Evolutionary conservation across 2,888 invertebrate genomes (phyloP).

Genomic region (Muschampia staudingeri): DNA sequence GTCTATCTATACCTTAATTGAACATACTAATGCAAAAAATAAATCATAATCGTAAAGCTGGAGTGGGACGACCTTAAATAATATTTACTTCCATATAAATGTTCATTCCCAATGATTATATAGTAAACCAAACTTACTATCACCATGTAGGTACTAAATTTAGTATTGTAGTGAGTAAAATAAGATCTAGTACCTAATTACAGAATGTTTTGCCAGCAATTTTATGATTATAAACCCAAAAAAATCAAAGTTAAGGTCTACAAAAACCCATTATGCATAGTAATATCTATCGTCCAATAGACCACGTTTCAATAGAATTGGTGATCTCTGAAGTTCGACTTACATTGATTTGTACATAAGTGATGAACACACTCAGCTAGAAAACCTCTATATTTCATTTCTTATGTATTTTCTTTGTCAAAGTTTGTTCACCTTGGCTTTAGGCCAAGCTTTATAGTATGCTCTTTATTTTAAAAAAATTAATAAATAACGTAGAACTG

Average conservation of each 20-base stretch:
- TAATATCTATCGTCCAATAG: constrained; percentile 12
- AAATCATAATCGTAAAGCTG: too few species aligned
- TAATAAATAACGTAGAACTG: background rate
- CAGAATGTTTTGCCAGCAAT: too few species aligned
- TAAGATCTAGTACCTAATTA: too few species aligned
- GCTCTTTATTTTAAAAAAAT: constrained; percentile 28
- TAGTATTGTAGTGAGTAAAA: too few species aligned
- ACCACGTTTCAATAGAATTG: constrained; percentile 7
- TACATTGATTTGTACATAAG: constrained; percentile 17
- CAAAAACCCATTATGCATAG: background rate
- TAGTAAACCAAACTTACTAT: too few species aligned
- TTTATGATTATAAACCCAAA: background rate
- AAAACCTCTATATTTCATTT: constrained; percentile 30
- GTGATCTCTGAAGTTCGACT: constrained; percentile 20
- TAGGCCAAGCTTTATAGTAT: constrained; percentile 39
- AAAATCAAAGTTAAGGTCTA: background rate
- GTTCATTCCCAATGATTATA: too few species aligned
- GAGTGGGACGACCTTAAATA: too few species aligned
- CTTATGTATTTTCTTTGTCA: constrained; percentile 49
- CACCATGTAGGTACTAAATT: too few species aligned
- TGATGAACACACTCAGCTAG: constrained; percentile 24
- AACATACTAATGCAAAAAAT: too few species aligned
- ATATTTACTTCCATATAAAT: too few species aligned
- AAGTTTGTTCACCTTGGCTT: constrained; percentile 51
- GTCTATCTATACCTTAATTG: too few species aligned